Evolutionary conservation across 2,797 vertebrate genomes (phyloP), one percentile per base, ranked within the genome.

Genomic region (Intellagama lesueurii): DNA sequence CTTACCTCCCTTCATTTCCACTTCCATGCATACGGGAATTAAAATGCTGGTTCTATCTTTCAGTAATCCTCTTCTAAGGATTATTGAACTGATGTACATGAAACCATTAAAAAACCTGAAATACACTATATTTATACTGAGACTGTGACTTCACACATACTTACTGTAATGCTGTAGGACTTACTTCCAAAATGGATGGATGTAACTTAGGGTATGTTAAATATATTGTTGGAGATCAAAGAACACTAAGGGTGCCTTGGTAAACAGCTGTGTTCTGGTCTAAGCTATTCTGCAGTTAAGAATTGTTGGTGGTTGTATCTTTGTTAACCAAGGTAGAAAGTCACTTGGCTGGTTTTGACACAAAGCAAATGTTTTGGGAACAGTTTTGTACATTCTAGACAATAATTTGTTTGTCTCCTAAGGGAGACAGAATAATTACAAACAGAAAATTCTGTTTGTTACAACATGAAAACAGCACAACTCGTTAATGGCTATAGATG

Each of bases 241-340:
- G 11, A 32, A 56, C 9, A 11, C 16, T 30, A n/a, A 69, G 89
- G 40, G 73, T 86, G 82, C 80, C 88, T 82, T 85, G 83, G 26
- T 73, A 52, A 73, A 22, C 83, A 85, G 83, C 89, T 89, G 80
- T 7, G 1, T 0, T 0, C 81, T 76, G 87, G 26, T 7, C 86
- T 22, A 6, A 87, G 6, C 68, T 94, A 91, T 90, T 85, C 91
- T 90, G 88, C 81, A 91, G 83, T 30, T 85, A 49, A 14, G 6
- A 85, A 81, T 44, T 0, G 0, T 16, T 76, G 72, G 17, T 47
- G 88, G 88, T 79, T 88, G 82, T 88, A 87, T 83, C 91, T 76
- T 86, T 35, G 80, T n/a, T 85, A 2, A 0, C 8, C 44, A 73
- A 84, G 64, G 89, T 52, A 91, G 60, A 14, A 1, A 26, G 83